phyloP scores from a whole-genome alignment of 2,888 invertebrate species.

The Polydrusus pterygomalis region DNA sequence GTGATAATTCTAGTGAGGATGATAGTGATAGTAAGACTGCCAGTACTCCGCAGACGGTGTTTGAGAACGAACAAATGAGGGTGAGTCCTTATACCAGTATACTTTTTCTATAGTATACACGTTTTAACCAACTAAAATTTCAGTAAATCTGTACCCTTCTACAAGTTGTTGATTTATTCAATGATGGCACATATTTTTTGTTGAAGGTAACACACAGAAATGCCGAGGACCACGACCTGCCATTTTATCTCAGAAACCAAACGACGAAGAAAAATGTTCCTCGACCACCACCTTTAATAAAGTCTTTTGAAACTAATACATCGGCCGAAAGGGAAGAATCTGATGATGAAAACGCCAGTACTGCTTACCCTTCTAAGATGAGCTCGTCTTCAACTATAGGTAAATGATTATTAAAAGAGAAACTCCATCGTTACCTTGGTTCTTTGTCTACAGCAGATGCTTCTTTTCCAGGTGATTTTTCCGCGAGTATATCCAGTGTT shows the following conservation, averaged over 20 bases:
- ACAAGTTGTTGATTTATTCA: no score
- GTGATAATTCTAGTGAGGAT: slow-evolving; percentile 61
- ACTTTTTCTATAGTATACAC: no score
- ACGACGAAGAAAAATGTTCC: slow-evolving; percentile 7
- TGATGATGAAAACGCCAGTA: slow-evolving; percentile 73
- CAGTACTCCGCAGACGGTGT: slow-evolving; percentile 79
- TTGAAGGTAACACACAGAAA: slow-evolving; percentile 75
- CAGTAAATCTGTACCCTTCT: not conserved
- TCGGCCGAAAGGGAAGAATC: slow-evolving; percentile 63
- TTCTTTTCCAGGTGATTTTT: slow-evolving; percentile 70
- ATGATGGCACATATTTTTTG: slow-evolving; percentile 49
- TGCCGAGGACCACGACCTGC: slow-evolving; percentile 71
- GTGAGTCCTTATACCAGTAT: slow-evolving; percentile 66
- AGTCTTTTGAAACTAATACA: slow-evolving; percentile 45
- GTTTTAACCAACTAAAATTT: no score
- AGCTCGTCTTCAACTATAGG: slow-evolving; percentile 76
- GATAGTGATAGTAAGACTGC: slow-evolving; percentile 68
- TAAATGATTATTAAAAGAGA: slow-evolving; percentile 2
- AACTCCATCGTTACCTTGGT: not conserved
- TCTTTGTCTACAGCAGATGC: not conserved
- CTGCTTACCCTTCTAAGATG: slow-evolving; percentile 78
- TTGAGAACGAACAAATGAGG: slow-evolving; percentile 77
- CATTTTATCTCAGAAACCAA: slow-evolving; percentile 65
- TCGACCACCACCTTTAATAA: slow-evolving; percentile 3
- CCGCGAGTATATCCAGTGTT: slow-evolving; percentile 74